Evolutionary conservation across 1,140 invertebrate genomes (phyloP).

Genomic region (Conus betulinus): DNA sequence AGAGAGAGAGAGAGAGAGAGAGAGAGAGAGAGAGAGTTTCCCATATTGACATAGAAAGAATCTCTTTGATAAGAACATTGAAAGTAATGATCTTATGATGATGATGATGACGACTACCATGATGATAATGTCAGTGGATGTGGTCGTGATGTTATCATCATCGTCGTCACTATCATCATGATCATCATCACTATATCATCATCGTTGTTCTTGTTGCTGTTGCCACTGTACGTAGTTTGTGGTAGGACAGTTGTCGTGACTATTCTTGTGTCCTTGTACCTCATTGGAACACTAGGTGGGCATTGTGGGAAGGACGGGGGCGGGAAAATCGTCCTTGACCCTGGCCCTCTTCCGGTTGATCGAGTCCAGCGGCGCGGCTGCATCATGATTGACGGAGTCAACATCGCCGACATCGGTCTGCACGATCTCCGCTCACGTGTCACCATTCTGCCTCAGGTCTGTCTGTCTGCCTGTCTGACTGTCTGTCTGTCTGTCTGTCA

Average conservation of each 20-base stretch:
- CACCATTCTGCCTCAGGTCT: slow-evolving; percentile 39
- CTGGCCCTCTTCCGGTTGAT: slow-evolving; percentile 44
- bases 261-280: not conserved
- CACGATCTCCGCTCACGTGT: slow-evolving; percentile 31
- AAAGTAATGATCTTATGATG: no score
- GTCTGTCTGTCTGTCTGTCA: not conserved
- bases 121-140: no score
- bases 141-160: no score
- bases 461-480: not conserved
- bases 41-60: no score
- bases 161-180: no score
- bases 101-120: no score
- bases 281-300: slow-evolving; percentile 28
- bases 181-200: no score
- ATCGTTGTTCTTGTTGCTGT: not conserved
- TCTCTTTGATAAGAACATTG: no score
- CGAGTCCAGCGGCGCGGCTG: slow-evolving; percentile 34
- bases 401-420: slow-evolving; percentile 36
- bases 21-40: no score
- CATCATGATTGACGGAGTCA: slow-evolving; percentile 39
- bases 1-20: no score
- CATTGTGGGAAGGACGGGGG: slow-evolving; percentile 43
- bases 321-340: slow-evolving; percentile 46
- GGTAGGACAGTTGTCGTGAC: slow-evolving; percentile 74
- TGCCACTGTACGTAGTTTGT: not conserved